These are phyloP conservation scores for Odocoileus virginianus DNA, from an alignment of 2,113 vertebrate species.

Conservation along the genomic window DNA sequence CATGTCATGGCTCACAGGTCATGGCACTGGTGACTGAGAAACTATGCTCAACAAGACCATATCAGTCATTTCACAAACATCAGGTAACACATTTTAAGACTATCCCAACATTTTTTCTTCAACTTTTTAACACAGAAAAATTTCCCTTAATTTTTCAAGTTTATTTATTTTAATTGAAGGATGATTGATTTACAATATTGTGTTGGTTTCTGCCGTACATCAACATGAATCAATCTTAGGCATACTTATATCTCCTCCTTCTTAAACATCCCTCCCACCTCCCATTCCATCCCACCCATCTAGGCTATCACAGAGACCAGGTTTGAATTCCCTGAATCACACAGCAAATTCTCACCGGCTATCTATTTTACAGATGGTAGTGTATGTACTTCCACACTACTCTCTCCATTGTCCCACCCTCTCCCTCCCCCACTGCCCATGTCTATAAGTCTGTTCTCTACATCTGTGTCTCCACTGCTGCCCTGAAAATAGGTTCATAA, in stretches of 20 bases:
- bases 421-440: background rate
- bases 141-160: background rate
- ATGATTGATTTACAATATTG: background rate
- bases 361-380: background rate
- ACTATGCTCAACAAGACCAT: background rate
- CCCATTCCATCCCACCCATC: background rate
- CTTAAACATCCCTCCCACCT: background rate
- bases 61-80: background rate
- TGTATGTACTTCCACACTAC: background rate
- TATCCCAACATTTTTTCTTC: background rate
- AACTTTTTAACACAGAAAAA: background rate
- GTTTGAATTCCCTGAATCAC: background rate
- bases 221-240: background rate
- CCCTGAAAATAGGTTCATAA: background rate
- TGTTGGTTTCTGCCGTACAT: background rate
- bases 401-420: background rate
- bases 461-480: background rate
- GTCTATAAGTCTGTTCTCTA: background rate
- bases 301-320: background rate
- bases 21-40: background rate
- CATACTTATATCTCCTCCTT: background rate
- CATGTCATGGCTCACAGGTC: fast-evolving
- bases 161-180: background rate
- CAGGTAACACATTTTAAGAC: background rate
- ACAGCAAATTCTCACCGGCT: fast-evolving